These are phyloP conservation scores for Antheraea assamensis DNA, from an alignment of 2,888 invertebrate species.

Conservation along the genomic window DNA sequence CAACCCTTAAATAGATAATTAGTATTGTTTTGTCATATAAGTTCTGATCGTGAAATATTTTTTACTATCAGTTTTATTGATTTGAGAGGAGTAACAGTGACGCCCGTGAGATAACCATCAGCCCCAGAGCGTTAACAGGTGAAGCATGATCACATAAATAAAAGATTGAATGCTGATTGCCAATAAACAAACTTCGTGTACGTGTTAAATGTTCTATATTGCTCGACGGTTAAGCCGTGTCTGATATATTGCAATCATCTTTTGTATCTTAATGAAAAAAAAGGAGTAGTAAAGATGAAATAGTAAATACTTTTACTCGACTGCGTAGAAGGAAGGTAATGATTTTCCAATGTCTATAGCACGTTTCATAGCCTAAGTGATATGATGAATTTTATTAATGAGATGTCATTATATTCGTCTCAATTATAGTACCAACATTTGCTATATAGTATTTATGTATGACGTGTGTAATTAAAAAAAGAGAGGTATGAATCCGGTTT, in stretches of 20 bases:
- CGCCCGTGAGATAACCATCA: conserved; percentile 40
- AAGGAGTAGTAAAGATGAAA: not conserved
- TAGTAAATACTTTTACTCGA: not conserved
- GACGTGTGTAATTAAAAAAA: too few species aligned
- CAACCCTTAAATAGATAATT: conserved; percentile 74
- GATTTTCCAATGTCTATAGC: not conserved
- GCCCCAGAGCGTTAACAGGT: conserved; percentile 35
- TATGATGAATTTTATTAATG: too few species aligned
- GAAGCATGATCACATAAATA: conserved; percentile 62
- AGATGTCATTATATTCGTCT: too few species aligned
- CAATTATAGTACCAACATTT: too few species aligned
- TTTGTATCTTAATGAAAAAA: not conserved
- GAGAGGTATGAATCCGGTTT: too few species aligned
- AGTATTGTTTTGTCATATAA: conserved; percentile 66
- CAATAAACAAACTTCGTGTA: conserved; percentile 66
- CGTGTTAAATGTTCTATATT: conserved; percentile 58
- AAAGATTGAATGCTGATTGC: conserved; percentile 63
- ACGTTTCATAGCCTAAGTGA: too few species aligned
- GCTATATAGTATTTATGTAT: too few species aligned
- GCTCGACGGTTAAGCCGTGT: conserved; percentile 36
- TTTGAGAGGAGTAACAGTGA: conserved; percentile 29
- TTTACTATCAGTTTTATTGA: conserved; percentile 41
- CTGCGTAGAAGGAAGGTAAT: not conserved
- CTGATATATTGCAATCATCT: conserved; percentile 18
- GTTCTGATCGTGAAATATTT: conserved; percentile 41